Evolutionary conservation across 2,888 invertebrate species (phyloP), one percentile per base, ranked within the genome.

Genomic region (Hydropsyche betteni): DNA sequence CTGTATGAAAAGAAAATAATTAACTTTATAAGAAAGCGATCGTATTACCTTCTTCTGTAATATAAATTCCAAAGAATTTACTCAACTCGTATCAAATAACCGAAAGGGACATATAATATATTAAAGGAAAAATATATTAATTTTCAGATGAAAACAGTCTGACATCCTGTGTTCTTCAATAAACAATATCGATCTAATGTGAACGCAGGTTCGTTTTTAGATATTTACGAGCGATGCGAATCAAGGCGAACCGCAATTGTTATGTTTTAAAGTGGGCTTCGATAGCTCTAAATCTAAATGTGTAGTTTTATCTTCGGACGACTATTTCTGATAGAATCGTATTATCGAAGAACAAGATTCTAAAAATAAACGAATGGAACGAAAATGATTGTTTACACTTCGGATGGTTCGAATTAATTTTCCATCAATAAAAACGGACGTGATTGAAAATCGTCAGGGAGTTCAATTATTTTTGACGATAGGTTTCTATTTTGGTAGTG

Each of bases 191-290:
- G 44, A 44, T 10, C 44, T 24, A 10, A 8, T 44, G 61, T 8
- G 24, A 24, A 24, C 61, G 5, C 36, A 7, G 24, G 10, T 64
- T 36, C 44, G 36, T 64, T 36, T 64, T 36, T 24, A 7, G 64
- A 24, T 64, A 14, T 64, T 64, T 64, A 64, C 64, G 64, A 64
- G 34, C 34, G 36, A 24, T 12, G 64, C 64, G 12, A 64, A 36
- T 64, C 24, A 36, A 64, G 36, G 7, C 34, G n/a, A 36, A 64
- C 64, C 64, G 34, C 64, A 64, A 64, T 64, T 36, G 64, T 64
- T 64, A 64, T 34, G 34, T 64, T 64, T 64, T 36, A 64, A 24
- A 64, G 64, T 36, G 64, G 10, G n/a, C 64, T 33, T 34, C 34
- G 64, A 64, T 34, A 64, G 24, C 64, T 36, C 6, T 36, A 10